These are phyloP conservation scores for Watsonalla cultraria DNA, from an alignment of 2,888 invertebrate species.

Conservation along the genomic window DNA sequence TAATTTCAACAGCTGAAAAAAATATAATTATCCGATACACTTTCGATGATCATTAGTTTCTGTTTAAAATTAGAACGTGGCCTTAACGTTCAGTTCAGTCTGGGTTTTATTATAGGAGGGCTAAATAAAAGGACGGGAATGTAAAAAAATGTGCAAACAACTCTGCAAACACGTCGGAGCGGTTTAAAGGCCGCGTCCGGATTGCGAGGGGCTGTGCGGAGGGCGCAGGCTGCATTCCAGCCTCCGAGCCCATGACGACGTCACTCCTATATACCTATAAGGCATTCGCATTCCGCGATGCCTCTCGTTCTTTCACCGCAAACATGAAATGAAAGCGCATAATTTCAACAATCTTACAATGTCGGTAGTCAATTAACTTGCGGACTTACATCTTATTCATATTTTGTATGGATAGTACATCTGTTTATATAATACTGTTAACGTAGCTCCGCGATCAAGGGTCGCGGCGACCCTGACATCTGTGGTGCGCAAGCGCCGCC, in stretches of 20 bases:
- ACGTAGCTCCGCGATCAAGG: conserved; percentile 22
- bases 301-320: conserved; percentile 37
- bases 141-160: conserved; percentile 78
- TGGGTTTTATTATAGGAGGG: conserved; percentile 43
- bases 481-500: conserved; percentile 48
- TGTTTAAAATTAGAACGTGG: neutral
- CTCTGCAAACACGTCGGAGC: conserved; percentile 76
- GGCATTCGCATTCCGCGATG: conserved; percentile 45
- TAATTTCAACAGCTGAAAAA: too few relatives aligned
- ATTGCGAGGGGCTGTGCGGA: conserved; percentile 69
- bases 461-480: conserved; percentile 53
- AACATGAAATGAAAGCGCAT: conserved; percentile 41
- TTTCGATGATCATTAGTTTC: neutral
- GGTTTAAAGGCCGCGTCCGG: conserved; percentile 77
- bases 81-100: conserved; percentile 18
- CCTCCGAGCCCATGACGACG: conserved; percentile 59
- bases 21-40: neutral
- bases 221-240: conserved; percentile 68
- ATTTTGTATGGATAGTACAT: neutral
- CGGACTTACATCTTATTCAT: too few relatives aligned
- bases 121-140: conserved; percentile 71
- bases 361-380: neutral
- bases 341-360: neutral
- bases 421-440: neutral
- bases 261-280: conserved; percentile 49